phyloP scores from a whole-genome alignment of 2,113 vertebrate genomes.

The Dolichallabes microphthalmus region DNA sequence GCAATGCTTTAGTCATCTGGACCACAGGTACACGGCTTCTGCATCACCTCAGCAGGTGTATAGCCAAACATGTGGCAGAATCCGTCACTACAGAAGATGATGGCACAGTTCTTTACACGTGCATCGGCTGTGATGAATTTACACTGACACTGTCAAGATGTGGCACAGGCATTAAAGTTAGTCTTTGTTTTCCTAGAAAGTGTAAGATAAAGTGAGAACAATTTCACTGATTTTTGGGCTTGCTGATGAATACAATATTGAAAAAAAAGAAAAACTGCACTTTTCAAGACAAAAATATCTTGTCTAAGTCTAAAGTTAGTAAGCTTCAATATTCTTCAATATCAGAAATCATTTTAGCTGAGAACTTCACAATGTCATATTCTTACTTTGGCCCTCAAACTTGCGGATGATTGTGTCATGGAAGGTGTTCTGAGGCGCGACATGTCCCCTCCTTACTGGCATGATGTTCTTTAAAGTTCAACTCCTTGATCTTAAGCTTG shows the following conservation, averaged over 20 bases:
- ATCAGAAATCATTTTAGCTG: background rate
- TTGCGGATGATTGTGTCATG: conserved; percentile 91
- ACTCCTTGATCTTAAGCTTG: background rate
- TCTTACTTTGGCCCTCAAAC: conserved; percentile 89
- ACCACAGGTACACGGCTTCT: conserved; percentile 85
- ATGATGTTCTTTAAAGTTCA: conserved; percentile 60
- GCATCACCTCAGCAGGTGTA: conserved; percentile 87
- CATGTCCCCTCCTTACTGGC: conserved; percentile 88
- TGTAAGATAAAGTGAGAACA: background rate
- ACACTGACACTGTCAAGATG: conserved; percentile 73
- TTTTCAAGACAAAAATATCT: background rate
- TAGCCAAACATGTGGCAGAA: conserved; percentile 89
- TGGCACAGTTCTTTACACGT: conserved; percentile 86
- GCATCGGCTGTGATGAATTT: conserved; percentile 92
- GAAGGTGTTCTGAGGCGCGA: conserved; percentile 89
- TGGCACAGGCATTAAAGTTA: background rate
- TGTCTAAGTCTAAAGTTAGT: background rate
- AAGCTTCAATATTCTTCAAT: background rate
- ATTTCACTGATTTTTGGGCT: background rate
- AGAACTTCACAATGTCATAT: background rate
- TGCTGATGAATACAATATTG: background rate
- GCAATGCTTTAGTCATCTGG: conserved; percentile 85
- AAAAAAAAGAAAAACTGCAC: background rate
- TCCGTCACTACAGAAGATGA: conserved; percentile 92
- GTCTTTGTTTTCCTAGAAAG: background rate